Conservation (phyloP, 2,113 vertebrate genomes). For the Hippoglossus stenolepis region DNA sequence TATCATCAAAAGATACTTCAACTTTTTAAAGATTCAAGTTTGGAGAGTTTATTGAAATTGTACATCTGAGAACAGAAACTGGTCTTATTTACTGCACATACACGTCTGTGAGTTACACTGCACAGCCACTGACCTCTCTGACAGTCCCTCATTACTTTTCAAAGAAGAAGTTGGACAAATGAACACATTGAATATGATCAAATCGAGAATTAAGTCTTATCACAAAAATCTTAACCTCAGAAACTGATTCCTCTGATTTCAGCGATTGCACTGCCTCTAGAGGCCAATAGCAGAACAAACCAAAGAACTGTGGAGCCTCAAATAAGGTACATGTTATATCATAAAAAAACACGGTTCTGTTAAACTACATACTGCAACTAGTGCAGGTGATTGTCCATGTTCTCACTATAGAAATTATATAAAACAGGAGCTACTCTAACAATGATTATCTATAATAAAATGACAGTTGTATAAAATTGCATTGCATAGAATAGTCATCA, state of each 20-base stretch:
- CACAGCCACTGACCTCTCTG: conserved; percentile 16
- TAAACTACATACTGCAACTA: conserved; percentile 1
- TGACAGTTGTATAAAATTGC: conserved; percentile 25
- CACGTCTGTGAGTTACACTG: conserved; percentile 8
- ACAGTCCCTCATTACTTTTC: not conserved
- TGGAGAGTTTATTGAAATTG: conserved; percentile 50
- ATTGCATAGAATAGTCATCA: conserved; percentile 33
- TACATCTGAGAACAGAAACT: conserved; percentile 26
- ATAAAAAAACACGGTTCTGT: not conserved
- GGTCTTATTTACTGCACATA: not conserved
- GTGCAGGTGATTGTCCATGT: conserved; percentile 23
- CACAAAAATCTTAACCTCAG: not conserved
- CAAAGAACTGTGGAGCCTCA: not conserved
- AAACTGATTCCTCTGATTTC: not conserved
- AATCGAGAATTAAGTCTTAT: not conserved
- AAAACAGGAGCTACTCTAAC: conserved; percentile 18
- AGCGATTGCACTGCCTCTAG: conserved; percentile 46
- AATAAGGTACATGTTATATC: not conserved
- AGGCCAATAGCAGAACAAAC: conserved; percentile 49
- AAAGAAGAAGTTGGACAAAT: not conserved
- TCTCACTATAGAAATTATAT: conserved; percentile 11
- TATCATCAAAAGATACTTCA: not conserved
- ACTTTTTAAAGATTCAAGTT: conserved; percentile 1
- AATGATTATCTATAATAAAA: conserved; percentile 14
- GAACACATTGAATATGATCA: not conserved